Conservation (phyloP, 2,113 vertebrate genomes). For the Rana temporaria region DNA sequence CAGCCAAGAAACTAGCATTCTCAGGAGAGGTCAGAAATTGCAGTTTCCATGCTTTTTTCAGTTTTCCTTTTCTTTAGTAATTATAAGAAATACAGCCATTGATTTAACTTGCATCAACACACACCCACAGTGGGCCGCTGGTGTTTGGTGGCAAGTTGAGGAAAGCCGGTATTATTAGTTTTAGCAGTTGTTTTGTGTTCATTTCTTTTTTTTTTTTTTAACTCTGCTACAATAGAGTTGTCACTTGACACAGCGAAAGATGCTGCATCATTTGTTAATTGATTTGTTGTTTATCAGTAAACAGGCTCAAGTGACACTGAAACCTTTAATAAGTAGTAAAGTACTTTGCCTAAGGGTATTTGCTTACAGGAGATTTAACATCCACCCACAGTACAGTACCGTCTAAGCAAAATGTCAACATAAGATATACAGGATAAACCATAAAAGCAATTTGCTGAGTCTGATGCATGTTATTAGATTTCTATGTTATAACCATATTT, state of each 20-base stretch:
- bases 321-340: conserved; percentile 21
- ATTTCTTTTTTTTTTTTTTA: background rate
- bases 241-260: conserved; percentile 2
- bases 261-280: conserved; percentile 20
- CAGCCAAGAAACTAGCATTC: no score
- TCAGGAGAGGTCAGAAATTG: no score
- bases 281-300: conserved; percentile 39
- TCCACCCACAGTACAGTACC: background rate
- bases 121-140: background rate
- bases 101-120: background rate
- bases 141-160: background rate
- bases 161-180: background rate
- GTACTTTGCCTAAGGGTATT: conserved; percentile 18
- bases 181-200: background rate
- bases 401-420: no score
- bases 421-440: no score
- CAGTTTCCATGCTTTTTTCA: no score
- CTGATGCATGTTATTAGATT: background rate
- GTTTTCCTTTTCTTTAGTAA: no score
- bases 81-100: no score
- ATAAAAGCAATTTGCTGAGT: no score
- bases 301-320: conserved; percentile 29
- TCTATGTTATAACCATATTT: background rate
- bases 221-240: background rate
- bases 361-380: background rate